A percentile compares a stretch with the other conserved stretches of the same genome.
phyloP scores from a whole-genome alignment of 2,113 vertebrate genomes.

The Dasyprocta punctata region DNA sequence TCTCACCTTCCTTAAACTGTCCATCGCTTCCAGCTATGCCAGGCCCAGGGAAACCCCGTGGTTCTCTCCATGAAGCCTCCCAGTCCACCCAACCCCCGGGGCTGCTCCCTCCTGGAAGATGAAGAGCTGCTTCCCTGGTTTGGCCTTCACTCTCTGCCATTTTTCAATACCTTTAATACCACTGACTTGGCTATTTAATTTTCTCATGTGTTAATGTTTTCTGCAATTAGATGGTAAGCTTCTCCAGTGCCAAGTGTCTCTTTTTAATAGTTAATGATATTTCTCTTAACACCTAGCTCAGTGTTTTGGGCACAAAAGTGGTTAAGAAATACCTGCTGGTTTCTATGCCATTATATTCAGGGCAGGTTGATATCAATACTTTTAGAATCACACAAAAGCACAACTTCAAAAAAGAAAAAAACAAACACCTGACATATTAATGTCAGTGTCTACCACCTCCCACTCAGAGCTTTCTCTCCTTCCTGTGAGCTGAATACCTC shows the following conservation, averaged over 20 bases:
- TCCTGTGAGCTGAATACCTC: background rate
- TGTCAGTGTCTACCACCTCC: no score
- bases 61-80: background rate
- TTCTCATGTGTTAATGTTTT: constrained; percentile 20
- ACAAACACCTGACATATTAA: background rate
- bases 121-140: background rate
- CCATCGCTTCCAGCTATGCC: background rate
- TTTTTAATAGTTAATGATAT: background rate
- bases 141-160: background rate
- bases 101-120: background rate
- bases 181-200: background rate
- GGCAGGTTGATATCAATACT: background rate
- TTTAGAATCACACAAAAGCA: background rate
- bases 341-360: background rate
- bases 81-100: background rate
- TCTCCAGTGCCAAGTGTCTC: background rate
- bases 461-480: background rate
- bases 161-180: background rate
- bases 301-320: background rate
- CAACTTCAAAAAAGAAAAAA: background rate
- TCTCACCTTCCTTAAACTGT: background rate
- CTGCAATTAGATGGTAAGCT: background rate
- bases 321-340: background rate
- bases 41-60: background rate
- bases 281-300: background rate